Evolutionary conservation across 1,140 invertebrate genomes (phyloP).

Genomic region (Polypedilum pembai): DNA sequence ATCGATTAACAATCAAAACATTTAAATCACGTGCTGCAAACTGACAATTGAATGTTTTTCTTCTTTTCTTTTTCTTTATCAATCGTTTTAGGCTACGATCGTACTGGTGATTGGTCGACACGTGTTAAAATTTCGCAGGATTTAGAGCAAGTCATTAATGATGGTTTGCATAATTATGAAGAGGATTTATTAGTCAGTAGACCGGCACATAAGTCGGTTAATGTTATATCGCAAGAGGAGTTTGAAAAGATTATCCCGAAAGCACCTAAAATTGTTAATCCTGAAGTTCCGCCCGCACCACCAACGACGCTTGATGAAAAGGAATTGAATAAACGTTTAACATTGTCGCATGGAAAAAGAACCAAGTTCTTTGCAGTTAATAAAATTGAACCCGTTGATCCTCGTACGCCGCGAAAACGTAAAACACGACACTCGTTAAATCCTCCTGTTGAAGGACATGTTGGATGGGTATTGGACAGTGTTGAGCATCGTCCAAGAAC

Average conservation of each 20-base stretch:
- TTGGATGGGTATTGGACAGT: slow-evolving; percentile 94
- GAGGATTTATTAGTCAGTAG: slow-evolving; percentile 68
- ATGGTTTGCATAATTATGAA: slow-evolving; percentile 91
- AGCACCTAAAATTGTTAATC: slow-evolving; percentile 55
- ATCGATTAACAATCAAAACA: too few species aligned
- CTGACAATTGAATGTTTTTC: too few species aligned
- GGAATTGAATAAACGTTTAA: slow-evolving; percentile 36
- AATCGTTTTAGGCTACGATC: slow-evolving; percentile 58
- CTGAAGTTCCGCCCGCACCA: slow-evolving; percentile 68
- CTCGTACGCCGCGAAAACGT: slow-evolving; percentile 66
- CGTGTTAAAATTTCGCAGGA: slow-evolving; percentile 90
- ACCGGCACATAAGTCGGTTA: slow-evolving; percentile 68
- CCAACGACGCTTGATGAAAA: slow-evolving; percentile 45
- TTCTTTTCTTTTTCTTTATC: background rate
- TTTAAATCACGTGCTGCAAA: too few species aligned
- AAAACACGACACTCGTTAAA: slow-evolving; percentile 89
- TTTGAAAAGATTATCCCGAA: slow-evolving; percentile 73
- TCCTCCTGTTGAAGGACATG: slow-evolving; percentile 88
- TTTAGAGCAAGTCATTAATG: slow-evolving; percentile 86
- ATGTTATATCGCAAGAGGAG: slow-evolving; percentile 78
- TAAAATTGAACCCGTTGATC: slow-evolving; percentile 66
- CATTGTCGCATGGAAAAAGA: slow-evolving; percentile 42
- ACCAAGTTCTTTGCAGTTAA: slow-evolving; percentile 86
- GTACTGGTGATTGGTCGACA: slow-evolving; percentile 75
- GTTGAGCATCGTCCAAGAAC: slow-evolving; percentile 71